Base-by-base conservation (phyloP, 2,797 vertebrate species). In the Eremophila alpestris region DNA sequence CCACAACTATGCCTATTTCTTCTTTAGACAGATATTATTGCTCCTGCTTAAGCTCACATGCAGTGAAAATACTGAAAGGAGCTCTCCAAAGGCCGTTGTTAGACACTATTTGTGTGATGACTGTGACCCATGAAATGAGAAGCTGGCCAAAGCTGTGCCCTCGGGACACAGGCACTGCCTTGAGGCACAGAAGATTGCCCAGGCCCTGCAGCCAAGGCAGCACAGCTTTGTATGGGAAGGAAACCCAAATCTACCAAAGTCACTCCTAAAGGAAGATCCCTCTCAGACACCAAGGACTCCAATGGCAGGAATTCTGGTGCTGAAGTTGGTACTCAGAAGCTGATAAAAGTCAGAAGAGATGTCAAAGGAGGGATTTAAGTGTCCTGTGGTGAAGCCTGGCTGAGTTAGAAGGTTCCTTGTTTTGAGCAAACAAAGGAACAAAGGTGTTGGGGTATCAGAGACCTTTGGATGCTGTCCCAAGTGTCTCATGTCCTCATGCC, bases 81-180 rank as follows among this genome's bases (percentile, higher is more conserved):
- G 17, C 34, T 79, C 30, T 40, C 0, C 30, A 27, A 65, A 76
- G 58, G 34, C 21, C 0, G 0, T 6, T 10, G 16, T 73, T 70
- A n/a, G 55, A 24, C 13, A 8, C 36, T 19, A 1, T 56, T 70
- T 55, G 54, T 73, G 43, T 32, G 54, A 15, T 15, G 27, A 40
- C 4, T 71, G 34, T 26, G 65, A 81, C 48, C 46, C n/a, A 32
- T 11, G 6, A 55, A 87, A 64, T 70, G 65, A 73, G 62, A 60
- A 86, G 17, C 23, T 83, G 41, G 38, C 13, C 19, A 73, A 41
- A 74, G 11, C 16, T 43, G 18, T 81, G 46, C 40, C n/a, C 75
- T 78, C 21, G 17, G 77, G 65, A 59, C 58, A 41, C 40, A 34
- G 64, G 40, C 58, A 38, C 20, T 24, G 45, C 51, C 71, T 36